Base-by-base conservation (phyloP, 2,888 invertebrate species). In the Drosophila colorata region DNA sequence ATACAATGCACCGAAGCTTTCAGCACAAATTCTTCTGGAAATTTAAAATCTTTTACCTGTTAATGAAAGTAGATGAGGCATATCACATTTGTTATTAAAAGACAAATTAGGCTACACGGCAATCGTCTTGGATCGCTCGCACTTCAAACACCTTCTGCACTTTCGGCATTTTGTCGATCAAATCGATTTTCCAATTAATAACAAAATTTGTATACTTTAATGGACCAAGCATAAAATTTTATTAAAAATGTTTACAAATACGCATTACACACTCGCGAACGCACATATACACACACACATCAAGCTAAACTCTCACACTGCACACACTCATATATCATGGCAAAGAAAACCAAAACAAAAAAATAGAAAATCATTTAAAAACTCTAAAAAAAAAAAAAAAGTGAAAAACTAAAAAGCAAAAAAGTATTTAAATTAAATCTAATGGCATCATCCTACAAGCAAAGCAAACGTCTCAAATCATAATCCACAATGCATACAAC, bases 321-420 rank as follows among this genome's bases (percentile, higher is more conserved):
- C 71, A 70, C 76, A 71, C 81, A 60, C 81, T 78, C 75, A 85
- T 74, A 80, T 85, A 84, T 88, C 80, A 86, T 73, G 77, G 82
- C 57, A 68, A 72, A 65, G 66, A 55, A 80, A 69, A 51, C 40
- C 20, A 28, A 53, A 57, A 38, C 44, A 76, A 78, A 66, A 65
- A 76, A 57, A 55, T 6, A 9, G 7, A 61, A 75, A 71, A 70
- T 9, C 20, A 9, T 3, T 41, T 44, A 56, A 47, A 57, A 68
- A 56, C 20, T 6, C 51, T 33, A 52, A 53, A 55, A 55, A 44
- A 44, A 14, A 49, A 40, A 61, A 48, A 56, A 43, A 35, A 49
- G 58, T 14, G 9, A 56, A 69, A 49, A 44, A 11, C 20, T 4
- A 13, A 37, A 41, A 18, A 28, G 6, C 37, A 52, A 35, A 23